Evolutionary conservation across 2,797 vertebrate genomes (phyloP).

Genomic region (Phoebastria nigripes): DNA sequence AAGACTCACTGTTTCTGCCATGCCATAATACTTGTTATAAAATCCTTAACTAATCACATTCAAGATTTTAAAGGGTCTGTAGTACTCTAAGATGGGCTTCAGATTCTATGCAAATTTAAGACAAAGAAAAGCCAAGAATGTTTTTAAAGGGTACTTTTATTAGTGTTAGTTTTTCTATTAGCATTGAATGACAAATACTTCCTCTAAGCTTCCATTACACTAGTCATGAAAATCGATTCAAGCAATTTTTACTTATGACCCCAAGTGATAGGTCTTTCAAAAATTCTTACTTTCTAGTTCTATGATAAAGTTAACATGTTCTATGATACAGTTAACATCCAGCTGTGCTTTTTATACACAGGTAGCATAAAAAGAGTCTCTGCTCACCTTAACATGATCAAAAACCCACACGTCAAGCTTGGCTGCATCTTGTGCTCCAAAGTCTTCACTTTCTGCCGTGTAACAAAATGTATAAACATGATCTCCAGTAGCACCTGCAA

Average conservation of each 20-base stretch:
- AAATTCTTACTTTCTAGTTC: background rate
- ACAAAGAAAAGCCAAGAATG: background rate
- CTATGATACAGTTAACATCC: background rate
- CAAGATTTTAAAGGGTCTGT: background rate
- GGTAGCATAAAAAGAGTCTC: background rate
- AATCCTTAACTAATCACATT: background rate
- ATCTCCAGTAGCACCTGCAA: conserved; percentile 87
- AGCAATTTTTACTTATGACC: background rate
- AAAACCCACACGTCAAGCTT: conserved; percentile 94
- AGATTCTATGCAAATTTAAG: background rate
- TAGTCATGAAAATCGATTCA: background rate
- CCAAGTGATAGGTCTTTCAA: background rate
- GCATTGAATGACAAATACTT: background rate
- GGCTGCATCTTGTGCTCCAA: conserved; percentile 89
- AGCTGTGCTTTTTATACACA: background rate
- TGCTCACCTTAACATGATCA: conserved; percentile 87
- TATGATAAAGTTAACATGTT: background rate
- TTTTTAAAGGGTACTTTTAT: background rate
- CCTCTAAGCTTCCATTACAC: background rate
- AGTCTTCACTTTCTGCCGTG: conserved; percentile 86
- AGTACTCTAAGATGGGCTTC: background rate
- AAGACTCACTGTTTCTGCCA: background rate
- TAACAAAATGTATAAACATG: conserved; percentile 89
- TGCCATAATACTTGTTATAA: background rate
- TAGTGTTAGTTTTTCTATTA: background rate